phyloP scores from a whole-genome alignment of 2,797 vertebrate species.

The Galagoides demidoff region DNA sequence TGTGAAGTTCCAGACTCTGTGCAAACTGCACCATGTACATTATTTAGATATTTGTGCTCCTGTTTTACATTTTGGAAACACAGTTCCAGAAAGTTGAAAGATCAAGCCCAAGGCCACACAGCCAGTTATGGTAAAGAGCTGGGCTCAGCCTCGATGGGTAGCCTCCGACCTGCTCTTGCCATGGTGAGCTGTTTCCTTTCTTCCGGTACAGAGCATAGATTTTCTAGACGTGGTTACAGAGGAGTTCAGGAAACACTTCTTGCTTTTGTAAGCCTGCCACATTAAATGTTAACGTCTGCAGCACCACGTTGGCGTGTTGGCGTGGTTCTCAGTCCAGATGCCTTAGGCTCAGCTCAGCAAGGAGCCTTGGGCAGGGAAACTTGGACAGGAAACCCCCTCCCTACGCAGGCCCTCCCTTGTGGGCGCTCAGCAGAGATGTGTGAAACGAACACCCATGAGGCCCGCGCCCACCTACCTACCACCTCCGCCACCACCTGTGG shows the following conservation, averaged over 20 bases:
- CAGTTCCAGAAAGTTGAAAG: background rate
- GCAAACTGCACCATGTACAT: rapidly evolving
- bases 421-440: rapidly evolving
- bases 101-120: background rate
- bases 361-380: background rate
- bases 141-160: rapidly evolving
- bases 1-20: background rate
- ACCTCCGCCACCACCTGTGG: background rate
- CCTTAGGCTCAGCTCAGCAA: background rate
- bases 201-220: background rate
- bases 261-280: background rate
- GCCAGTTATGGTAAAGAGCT: rapidly evolving
- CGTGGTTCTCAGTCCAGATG: rapidly evolving
- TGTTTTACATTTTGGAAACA: background rate
- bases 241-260: background rate
- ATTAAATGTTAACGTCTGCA: background rate
- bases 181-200: background rate
- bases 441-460: rapidly evolving
- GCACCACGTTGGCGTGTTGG: rapidly evolving
- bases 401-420: rapidly evolving
- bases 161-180: background rate
- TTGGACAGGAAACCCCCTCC: background rate
- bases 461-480: rapidly evolving
- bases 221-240: background rate
- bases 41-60: background rate